Conservation (phyloP, 1,140 invertebrate genomes). For the Caerostris extrusa region DNA sequence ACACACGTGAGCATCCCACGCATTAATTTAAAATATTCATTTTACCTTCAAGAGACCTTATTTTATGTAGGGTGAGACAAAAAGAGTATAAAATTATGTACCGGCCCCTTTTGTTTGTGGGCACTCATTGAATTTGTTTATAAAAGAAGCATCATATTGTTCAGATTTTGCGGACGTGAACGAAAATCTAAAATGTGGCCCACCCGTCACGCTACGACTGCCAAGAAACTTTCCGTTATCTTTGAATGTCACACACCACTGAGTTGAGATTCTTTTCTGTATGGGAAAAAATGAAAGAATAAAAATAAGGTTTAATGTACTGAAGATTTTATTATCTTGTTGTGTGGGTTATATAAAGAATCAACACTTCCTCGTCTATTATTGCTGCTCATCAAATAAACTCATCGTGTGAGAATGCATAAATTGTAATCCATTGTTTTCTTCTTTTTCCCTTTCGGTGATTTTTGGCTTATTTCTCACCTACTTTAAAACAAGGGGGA, state of each 20-base stretch:
- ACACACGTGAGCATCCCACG: neutral
- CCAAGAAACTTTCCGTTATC: slow-evolving; percentile 29
- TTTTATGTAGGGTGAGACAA: slow-evolving; percentile 35
- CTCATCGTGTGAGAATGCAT: slow-evolving; percentile 40
- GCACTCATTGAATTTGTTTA: slow-evolving; percentile 31
- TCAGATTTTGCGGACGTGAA: slow-evolving; percentile 39
- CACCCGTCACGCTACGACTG: slow-evolving; percentile 37
- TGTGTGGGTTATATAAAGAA: slow-evolving; percentile 50
- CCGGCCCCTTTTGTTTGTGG: slow-evolving; percentile 13
- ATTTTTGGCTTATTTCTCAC: slow-evolving; percentile 56
- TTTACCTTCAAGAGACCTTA: slow-evolving; percentile 24
- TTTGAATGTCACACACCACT: slow-evolving; percentile 66
- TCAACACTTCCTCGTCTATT: slow-evolving; percentile 39
- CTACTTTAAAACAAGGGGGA: slow-evolving; percentile 15
- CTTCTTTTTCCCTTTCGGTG: neutral
- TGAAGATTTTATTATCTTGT: slow-evolving; percentile 52
- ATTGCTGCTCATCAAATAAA: slow-evolving; percentile 53
- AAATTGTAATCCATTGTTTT: slow-evolving; percentile 42
- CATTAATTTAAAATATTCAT: neutral
- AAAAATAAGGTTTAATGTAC: slow-evolving; percentile 39
- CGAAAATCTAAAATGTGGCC: neutral
- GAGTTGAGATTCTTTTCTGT: slow-evolving; percentile 17
- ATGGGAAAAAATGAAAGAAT: neutral
- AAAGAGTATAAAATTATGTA: neutral
- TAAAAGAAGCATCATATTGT: slow-evolving; percentile 59